Evolutionary conservation across 2,888 invertebrate species (phyloP), one percentile per base, ranked within the genome.

Genomic region (Parelbella ahira): DNA sequence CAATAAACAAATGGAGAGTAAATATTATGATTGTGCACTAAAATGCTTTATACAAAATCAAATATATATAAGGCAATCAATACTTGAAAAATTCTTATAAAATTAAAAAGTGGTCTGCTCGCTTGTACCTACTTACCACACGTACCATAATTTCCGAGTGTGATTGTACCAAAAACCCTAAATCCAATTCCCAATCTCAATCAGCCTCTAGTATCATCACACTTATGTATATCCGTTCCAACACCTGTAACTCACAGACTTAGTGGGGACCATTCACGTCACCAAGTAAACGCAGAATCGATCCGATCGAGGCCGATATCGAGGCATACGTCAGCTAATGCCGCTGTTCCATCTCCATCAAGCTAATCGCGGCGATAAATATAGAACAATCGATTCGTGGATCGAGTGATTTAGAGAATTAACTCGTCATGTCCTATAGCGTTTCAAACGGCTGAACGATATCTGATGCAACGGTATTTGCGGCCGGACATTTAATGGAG

Each of bases 281-380:
- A 37, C 23, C 34, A 36, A 18, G 18, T 18, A 18, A 18, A 29
- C 36, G 29, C 23, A 21, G 15, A 42, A 42, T 28, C 21, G 42
- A 36, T 11, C 9, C 28, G 8, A 37, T 30, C 43, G 11, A 28
- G 23, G 13, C 33, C 24, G 19, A 46, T 33, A 48, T 24, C 13
- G 34, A 20, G 27, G 21, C 37, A 76, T 77, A 60, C 65, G 71
- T 76, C 79, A 76, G 68, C 61, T 70, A 73, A 70, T 65, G 55
- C 68, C 58, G 62, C 63, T 68, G 72, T 70, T 76, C 67, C 52
- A 65, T 63, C 75, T 71, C 75, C 58, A 73, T 79, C 77, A 69
- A 55, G 45, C 60, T 75, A 73, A 80, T 75, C 72, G 74, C 50
- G 32, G 45, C 70, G 58, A 78, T 79, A 75, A 78, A 80, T 75